phyloP scores from a whole-genome alignment of 2,888 invertebrate species.

The Gari tellinella region DNA sequence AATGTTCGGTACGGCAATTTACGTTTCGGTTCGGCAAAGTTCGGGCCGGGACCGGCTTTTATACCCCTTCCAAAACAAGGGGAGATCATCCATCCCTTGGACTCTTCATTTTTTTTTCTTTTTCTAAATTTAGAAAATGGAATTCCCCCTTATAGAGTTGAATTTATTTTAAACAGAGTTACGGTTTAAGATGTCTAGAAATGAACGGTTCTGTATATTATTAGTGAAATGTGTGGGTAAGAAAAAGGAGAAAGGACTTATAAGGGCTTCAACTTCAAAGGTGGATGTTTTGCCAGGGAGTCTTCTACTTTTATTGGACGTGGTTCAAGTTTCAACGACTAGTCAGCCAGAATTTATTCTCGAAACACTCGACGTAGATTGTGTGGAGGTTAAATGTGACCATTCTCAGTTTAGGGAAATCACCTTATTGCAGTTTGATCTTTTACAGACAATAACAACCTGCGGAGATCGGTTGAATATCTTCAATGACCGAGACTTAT shows the following conservation, averaged over 20 bases:
- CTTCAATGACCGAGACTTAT: slow-evolving; percentile 70
- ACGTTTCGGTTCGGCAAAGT: no score
- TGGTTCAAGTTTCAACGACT: slow-evolving; percentile 18
- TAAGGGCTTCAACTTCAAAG: slow-evolving; percentile 59
- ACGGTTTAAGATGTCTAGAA: slow-evolving; percentile 15
- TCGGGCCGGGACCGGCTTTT: no score
- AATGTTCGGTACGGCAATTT: no score
- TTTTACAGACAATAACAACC: slow-evolving; percentile 74
- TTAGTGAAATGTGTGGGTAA: slow-evolving; percentile 69
- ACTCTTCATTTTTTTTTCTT: no score
- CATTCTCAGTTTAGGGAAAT: slow-evolving; percentile 59
- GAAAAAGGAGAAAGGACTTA: slow-evolving; percentile 65
- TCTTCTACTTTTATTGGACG: slow-evolving; percentile 55
- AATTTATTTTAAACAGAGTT: slow-evolving; percentile 1
- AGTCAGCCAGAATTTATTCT: slow-evolving; percentile 35
- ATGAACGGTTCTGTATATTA: slow-evolving; percentile 66
- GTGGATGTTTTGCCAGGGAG: slow-evolving; percentile 75
- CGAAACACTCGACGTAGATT: slow-evolving; percentile 64
- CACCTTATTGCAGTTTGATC: slow-evolving; percentile 47
- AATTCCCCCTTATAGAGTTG: no score
- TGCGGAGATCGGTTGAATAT: slow-evolving; percentile 74
- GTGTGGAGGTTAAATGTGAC: slow-evolving; percentile 67
- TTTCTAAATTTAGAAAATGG: no score
- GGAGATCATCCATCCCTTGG: no score
- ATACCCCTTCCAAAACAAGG: no score